A percentile compares a stretch with the other conserved stretches of the same genome.
Conservation (phyloP, 2,797 vertebrate species). For the Propithecus perrieri region DNA sequence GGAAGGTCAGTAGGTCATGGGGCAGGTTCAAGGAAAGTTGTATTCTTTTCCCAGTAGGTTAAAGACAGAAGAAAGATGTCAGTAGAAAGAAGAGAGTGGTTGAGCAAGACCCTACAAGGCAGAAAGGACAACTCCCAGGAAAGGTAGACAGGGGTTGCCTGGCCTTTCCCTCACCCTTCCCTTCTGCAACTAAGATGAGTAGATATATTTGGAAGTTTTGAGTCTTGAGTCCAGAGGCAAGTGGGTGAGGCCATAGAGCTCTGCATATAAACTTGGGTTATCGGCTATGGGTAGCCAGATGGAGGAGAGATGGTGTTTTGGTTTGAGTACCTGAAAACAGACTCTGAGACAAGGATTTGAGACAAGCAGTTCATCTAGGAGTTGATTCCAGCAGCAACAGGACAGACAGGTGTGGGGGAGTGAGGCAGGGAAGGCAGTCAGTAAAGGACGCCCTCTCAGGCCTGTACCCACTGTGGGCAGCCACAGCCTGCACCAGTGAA, state of each 20-base stretch:
- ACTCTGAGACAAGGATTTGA: background rate
- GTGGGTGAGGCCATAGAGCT: background rate
- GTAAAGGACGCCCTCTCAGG: background rate
- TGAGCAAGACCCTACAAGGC: background rate
- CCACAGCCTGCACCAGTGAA: background rate
- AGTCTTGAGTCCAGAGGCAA: background rate
- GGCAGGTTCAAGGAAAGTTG: background rate
- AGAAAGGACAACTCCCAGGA: background rate
- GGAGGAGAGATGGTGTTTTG: background rate
- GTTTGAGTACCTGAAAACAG: background rate
- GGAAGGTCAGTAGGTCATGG: background rate
- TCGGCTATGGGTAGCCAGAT: background rate
- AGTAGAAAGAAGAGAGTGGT: background rate
- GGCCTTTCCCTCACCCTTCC: background rate
- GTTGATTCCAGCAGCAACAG: background rate
- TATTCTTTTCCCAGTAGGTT: background rate
- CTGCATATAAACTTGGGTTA: background rate
- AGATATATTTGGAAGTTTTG: background rate
- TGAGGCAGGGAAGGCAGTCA: background rate
- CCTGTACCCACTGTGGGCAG: background rate
- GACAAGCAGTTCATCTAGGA: background rate
- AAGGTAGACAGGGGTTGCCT: background rate
- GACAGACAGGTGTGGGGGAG: background rate
- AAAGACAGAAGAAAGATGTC: background rate
- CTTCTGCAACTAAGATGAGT: background rate